These are phyloP conservation scores for Formica exsecta DNA, from an alignment of 1,140 invertebrate genomes.

Conservation along the genomic window DNA sequence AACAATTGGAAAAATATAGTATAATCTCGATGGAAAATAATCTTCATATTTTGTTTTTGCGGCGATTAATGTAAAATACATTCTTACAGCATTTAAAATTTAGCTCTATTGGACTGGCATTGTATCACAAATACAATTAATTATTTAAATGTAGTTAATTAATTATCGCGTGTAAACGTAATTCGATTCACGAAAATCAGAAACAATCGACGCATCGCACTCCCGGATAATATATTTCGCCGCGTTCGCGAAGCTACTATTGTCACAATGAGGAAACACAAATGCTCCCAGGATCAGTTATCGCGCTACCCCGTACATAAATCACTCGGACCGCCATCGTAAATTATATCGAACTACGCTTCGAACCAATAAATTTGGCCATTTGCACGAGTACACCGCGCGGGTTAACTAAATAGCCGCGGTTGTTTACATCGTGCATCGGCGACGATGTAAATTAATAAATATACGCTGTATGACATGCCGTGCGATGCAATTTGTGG, in stretches of 20 bases:
- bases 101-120: neutral
- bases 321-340: slow-evolving; percentile 47
- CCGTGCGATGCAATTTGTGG: slow-evolving; percentile 33
- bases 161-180: neutral
- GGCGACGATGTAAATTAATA: slow-evolving; percentile 56
- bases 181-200: slow-evolving; percentile 28
- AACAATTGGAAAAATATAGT: neutral
- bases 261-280: slow-evolving; percentile 58
- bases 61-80: no score
- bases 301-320: slow-evolving; percentile 46
- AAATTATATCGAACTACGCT: slow-evolving; percentile 57
- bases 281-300: slow-evolving; percentile 57
- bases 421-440: slow-evolving; percentile 47
- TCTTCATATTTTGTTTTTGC: neutral
- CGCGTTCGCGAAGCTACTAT: slow-evolving; percentile 39
- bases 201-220: slow-evolving; percentile 22
- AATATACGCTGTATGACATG: slow-evolving; percentile 21
- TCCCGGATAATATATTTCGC: slow-evolving; percentile 21
- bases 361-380: slow-evolving; percentile 57
- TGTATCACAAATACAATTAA: neutral
- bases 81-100: neutral
- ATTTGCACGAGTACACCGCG: slow-evolving; percentile 32
- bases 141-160: slow-evolving; percentile 29
- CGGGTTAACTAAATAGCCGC: slow-evolving; percentile 56
- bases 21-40: neutral